Percentiles rank a stretch among this genome's conserved stretches.
These are phyloP conservation scores for Pundamilia nyererei DNA, from an alignment of 2,113 vertebrate genomes.

Conservation along the genomic window DNA sequence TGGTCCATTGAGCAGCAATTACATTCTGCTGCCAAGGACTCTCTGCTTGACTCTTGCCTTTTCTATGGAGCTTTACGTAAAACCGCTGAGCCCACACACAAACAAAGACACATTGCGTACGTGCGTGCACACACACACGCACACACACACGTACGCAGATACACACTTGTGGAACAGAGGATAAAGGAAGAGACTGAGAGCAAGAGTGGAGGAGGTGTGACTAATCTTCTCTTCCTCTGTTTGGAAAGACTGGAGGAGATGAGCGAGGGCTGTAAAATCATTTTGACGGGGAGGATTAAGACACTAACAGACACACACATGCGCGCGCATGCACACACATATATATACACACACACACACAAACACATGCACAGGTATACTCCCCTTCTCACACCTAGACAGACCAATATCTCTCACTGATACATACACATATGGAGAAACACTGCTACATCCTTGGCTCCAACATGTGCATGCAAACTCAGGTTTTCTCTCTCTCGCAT, in stretches of 20 bases:
- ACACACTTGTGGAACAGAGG: constrained; percentile 50
- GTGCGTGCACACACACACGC: not conserved
- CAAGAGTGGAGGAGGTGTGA: constrained; percentile 66
- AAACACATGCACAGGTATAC: constrained; percentile 1
- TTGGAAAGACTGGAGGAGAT: constrained; percentile 62
- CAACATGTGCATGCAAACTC: not conserved
- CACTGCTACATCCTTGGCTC: not conserved
- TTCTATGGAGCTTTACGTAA: constrained; percentile 63
- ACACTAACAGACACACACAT: not conserved
- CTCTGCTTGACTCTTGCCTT: constrained; percentile 52
- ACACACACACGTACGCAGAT: not conserved
- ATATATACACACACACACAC: not conserved
- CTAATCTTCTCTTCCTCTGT: constrained; percentile 69
- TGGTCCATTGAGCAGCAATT: constrained; percentile 54
- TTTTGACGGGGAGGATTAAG: constrained; percentile 70
- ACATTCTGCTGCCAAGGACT: constrained; percentile 57
- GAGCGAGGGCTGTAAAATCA: constrained; percentile 67
- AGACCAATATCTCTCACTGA: not conserved
- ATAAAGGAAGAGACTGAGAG: constrained; percentile 55
- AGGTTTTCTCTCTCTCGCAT: not conserved
- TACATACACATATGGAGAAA: not conserved
- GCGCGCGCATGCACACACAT: not conserved
- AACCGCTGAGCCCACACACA: constrained; percentile 53
- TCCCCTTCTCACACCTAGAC: constrained; percentile 3
- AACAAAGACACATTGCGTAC: constrained; percentile 1